A percentile compares a stretch with the other conserved stretches of the same genome.
Conservation (phyloP, 2,113 vertebrate genomes). For the Larimichthys crocea region DNA sequence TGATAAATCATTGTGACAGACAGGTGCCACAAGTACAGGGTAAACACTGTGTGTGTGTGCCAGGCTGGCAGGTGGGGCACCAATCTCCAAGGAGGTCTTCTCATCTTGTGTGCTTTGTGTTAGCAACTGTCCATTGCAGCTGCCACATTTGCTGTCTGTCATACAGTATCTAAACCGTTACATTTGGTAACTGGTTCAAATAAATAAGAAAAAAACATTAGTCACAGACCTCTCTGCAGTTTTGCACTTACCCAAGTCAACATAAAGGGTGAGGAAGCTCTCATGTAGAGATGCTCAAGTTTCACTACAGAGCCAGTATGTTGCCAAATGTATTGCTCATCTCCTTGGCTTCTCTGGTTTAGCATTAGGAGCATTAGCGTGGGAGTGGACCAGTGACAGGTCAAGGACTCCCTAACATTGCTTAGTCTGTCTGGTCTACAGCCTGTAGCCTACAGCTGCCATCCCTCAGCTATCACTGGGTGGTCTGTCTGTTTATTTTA, state of each 20-base stretch:
- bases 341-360: conserved; percentile 8
- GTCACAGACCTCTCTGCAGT: background rate
- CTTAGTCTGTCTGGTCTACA: conserved; percentile 33
- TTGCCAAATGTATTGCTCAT: conserved; percentile 7
- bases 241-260: background rate
- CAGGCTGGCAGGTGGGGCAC: conserved; percentile 40
- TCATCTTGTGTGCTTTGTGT: conserved; percentile 17
- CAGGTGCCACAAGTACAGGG: conserved; percentile 56
- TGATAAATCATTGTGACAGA: conserved; percentile 60
- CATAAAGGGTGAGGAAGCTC: background rate
- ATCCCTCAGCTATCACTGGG: conserved; percentile 47
- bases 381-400: conserved; percentile 21
- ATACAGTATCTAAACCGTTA: conserved; percentile 1
- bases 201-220: background rate
- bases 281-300: conserved; percentile 3
- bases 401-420: conserved; percentile 51
- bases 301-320: conserved; percentile 11
- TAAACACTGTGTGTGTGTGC: conserved; percentile 43
- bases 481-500: conserved; percentile 70
- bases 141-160: conserved; percentile 41
- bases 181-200: conserved; percentile 9
- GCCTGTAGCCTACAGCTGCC: conserved; percentile 50
- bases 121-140: conserved; percentile 68
- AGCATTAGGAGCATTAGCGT: conserved; percentile 19
- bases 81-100: conserved; percentile 49